phyloP scores from a whole-genome alignment of 2,888 invertebrate genomes.

The Drosophila niveifrons region DNA sequence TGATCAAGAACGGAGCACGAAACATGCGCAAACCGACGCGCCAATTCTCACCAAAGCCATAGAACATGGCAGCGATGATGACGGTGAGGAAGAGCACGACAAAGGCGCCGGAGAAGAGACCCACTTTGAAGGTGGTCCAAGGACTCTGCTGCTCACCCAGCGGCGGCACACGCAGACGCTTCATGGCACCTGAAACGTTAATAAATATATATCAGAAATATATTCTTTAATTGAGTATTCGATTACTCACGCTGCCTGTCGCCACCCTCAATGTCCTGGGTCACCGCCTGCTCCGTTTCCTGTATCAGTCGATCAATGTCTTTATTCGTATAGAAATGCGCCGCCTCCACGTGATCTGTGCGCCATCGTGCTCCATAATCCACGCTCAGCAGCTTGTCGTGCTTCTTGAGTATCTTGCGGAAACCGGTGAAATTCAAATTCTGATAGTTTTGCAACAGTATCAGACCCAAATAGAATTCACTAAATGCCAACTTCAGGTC shows the following conservation, averaged over 20 bases:
- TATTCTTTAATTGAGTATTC: background rate
- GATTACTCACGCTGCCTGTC: constrained; percentile 87
- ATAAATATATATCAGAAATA: background rate
- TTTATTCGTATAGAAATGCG: constrained; percentile 93
- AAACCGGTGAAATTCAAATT: constrained; percentile 95
- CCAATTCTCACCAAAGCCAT: constrained; percentile 87
- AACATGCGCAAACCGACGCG: constrained; percentile 91
- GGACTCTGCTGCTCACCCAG: constrained; percentile 93
- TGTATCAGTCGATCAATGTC: constrained; percentile 93
- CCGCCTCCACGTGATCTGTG: constrained; percentile 91
- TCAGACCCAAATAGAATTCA: constrained; percentile 94
- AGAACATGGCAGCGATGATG: constrained; percentile 88
- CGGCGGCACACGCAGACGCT: constrained; percentile 93
- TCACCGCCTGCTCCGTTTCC: constrained; percentile 89
- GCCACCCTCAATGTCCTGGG: constrained; percentile 90
- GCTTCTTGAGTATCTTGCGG: constrained; percentile 95
- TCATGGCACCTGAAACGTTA: constrained; percentile 89
- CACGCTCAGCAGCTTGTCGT: constrained; percentile 91
- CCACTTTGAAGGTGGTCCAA: constrained; percentile 94
- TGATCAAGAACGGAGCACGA: constrained; percentile 91
- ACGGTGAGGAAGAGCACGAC: constrained; percentile 90
- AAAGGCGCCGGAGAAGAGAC: constrained; percentile 93
- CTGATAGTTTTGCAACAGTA: constrained; percentile 95
- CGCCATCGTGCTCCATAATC: constrained; percentile 92
- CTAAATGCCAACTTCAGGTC: constrained; percentile 95